phyloP scores from a whole-genome alignment of 2,797 vertebrate genomes.

The Merluccius polli region DNA sequence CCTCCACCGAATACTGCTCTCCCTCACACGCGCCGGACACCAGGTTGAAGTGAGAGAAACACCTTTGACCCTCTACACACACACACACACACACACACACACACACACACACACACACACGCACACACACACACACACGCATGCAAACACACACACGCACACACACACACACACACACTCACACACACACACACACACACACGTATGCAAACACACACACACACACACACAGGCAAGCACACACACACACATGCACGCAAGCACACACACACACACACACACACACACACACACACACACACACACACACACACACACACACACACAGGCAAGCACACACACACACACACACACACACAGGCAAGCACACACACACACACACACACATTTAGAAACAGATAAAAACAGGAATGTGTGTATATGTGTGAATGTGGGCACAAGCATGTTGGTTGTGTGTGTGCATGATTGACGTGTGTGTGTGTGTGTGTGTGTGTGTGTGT shows the following conservation, averaged over 20 bases:
- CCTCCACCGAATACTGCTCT: constrained; percentile 40
- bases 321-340: constrained; percentile 14
- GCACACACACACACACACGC: not conserved
- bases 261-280: no score
- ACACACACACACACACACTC: not conserved
- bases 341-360: constrained; percentile 11
- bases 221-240: constrained; percentile 22
- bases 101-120: constrained; percentile 7
- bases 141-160: not conserved
- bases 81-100: constrained; percentile 22
- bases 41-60: constrained; percentile 33
- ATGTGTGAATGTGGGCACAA: no score
- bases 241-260: constrained; percentile 10
- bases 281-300: constrained; percentile 23
- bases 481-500: no score
- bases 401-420: not conserved
- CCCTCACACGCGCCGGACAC: constrained; percentile 30
- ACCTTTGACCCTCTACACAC: constrained; percentile 23
- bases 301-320: constrained; percentile 4
- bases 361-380: not conserved
- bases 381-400: not conserved
- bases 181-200: no score
- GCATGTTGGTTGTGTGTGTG: no score
- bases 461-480: no score
- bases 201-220: not conserved